These are phyloP conservation scores for Corbicula japonica DNA, from an alignment of 2,888 invertebrate species.

Conservation along the genomic window DNA sequence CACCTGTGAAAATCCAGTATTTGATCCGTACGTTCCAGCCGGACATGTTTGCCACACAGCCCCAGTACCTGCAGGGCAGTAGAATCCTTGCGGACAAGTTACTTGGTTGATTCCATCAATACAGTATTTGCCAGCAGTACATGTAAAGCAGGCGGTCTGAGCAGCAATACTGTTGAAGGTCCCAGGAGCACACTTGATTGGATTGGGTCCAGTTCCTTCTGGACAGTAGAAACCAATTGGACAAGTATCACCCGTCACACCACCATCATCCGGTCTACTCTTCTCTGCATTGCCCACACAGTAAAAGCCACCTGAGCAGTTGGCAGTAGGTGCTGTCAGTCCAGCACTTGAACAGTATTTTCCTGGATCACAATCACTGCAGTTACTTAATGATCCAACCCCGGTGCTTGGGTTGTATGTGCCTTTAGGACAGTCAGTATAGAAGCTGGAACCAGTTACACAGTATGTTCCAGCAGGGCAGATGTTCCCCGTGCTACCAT, in stretches of 20 bases:
- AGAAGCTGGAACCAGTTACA: conserved; percentile 75
- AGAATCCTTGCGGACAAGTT: conserved; percentile 82
- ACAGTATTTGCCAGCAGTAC: conserved; percentile 83
- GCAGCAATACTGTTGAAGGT: conserved; percentile 76
- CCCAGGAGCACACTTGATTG: conserved; percentile 80
- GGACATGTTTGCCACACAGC: conserved; percentile 82
- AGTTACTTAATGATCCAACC: conserved; percentile 72
- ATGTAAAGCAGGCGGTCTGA: conserved; percentile 74
- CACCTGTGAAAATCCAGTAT: conserved; percentile 73
- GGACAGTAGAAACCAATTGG: conserved; percentile 81
- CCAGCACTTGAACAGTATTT: conserved; percentile 80
- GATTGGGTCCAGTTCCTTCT: conserved; percentile 73
- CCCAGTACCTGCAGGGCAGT: conserved; percentile 80
- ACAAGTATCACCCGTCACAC: conserved; percentile 75
- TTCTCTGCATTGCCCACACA: conserved; percentile 74
- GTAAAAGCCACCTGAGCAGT: conserved; percentile 80
- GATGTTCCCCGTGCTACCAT: conserved; percentile 77
- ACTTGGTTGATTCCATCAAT: conserved; percentile 76
- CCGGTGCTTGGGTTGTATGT: conserved; percentile 82
- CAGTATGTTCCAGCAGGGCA: conserved; percentile 82
- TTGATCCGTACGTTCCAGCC: conserved; percentile 80
- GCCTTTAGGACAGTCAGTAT: conserved; percentile 81
- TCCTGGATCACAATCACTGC: conserved; percentile 82
- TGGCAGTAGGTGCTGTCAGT: conserved; percentile 73
- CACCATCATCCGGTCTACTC: conserved; percentile 74